phyloP scores from a whole-genome alignment of 2,797 vertebrate species.

The Schizopygopsis pylzovi region DNA sequence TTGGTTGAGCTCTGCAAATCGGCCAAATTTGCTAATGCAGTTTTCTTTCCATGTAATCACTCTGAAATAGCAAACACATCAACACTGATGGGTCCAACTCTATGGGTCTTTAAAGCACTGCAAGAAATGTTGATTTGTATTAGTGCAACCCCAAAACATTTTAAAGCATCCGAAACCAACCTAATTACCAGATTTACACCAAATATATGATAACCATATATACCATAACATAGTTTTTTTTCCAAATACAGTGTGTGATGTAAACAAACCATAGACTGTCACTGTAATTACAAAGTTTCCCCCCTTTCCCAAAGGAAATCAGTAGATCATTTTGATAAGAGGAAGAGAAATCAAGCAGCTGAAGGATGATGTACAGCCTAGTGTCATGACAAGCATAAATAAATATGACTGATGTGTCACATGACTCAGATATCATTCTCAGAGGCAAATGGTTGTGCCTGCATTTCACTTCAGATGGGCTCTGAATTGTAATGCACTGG shows the following conservation, averaged over 20 bases:
- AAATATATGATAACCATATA: neutral
- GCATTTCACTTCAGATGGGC: conserved; percentile 22
- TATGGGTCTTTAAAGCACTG: conserved; percentile 3
- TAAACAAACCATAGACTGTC: neutral
- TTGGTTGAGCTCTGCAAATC: neutral
- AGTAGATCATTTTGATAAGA: conserved; percentile 10
- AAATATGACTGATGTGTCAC: conserved; percentile 48
- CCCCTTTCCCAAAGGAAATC: neutral
- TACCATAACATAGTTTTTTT: neutral
- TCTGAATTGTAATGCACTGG: conserved; percentile 26
- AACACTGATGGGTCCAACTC: neutral
- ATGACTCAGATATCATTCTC: conserved; percentile 43
- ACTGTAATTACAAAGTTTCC: neutral
- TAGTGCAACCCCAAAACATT: neutral
- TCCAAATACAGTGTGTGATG: neutral
- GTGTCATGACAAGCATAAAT: conserved; percentile 52
- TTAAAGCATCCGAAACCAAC: neutral
- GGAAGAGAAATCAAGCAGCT: conserved; percentile 20
- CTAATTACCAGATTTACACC: neutral
- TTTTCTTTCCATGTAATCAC: neutral
- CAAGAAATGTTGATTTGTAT: neutral
- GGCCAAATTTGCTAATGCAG: neutral
- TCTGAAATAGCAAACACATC: neutral
- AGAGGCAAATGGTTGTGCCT: conserved; percentile 44
- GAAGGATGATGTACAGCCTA: conserved; percentile 27